phyloP scores from a whole-genome alignment of 2,888 invertebrate species.

The Temnothorax unifasciatus region DNA sequence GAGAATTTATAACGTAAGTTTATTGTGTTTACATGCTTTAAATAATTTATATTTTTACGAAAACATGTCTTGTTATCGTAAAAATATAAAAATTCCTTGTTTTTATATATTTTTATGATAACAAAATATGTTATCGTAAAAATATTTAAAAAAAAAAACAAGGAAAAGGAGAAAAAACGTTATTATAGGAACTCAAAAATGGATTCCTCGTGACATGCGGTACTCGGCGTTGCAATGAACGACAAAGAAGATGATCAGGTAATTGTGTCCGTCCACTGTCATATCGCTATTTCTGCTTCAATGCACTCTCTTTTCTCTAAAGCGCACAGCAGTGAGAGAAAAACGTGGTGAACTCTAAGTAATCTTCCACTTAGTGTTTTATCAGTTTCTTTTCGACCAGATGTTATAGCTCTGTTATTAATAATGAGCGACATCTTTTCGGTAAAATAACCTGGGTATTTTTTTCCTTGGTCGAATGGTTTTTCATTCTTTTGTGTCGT shows the following conservation, averaged over 20 bases:
- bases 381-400: not conserved
- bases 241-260: slow-evolving; percentile 19
- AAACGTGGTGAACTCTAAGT: slow-evolving; percentile 13
- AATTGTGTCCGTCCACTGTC: slow-evolving; percentile 21
- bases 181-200: not conserved
- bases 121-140: too few species aligned
- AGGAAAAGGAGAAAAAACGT: not conserved
- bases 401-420: not conserved
- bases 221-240: not conserved
- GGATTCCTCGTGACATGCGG: not conserved
- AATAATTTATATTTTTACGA: not conserved
- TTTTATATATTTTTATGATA: too few species aligned
- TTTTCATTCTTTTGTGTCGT: slow-evolving; percentile 24
- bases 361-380: slow-evolving; percentile 32
- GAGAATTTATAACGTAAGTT: not conserved
- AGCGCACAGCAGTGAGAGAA: not conserved
- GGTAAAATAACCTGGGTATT: slow-evolving; percentile 21
- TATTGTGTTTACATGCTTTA: not conserved
- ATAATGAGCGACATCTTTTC: slow-evolving; percentile 17
- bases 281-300: slow-evolving; percentile 15
- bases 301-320: slow-evolving; percentile 15
- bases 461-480: not conserved
- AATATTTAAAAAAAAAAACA: too few species aligned
- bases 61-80: not conserved
- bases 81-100: too few species aligned